Evolutionary conservation across 2,888 invertebrate genomes (phyloP), one percentile per base, ranked within the genome.

Genomic region (Phoenoteleia sp.): DNA sequence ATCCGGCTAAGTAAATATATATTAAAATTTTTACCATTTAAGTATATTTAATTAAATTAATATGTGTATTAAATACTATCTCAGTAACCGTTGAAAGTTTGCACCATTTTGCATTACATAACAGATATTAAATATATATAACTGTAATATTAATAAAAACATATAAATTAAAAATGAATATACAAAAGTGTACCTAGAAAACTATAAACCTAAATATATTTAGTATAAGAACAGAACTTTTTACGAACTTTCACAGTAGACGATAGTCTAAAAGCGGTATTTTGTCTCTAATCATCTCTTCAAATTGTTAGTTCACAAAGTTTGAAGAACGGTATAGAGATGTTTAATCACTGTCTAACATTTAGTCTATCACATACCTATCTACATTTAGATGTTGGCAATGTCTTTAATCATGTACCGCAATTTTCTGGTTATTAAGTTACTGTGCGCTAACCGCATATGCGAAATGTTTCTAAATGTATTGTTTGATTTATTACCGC

Each of bases 381-480:
- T 49, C 13, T 27, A 45, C 45, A 17, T 60, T 25, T 17, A 72
- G 36, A 33, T 49, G 60, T 19, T 19, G 27, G 27, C 25, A 56
- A 15, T 49, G 60, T 60, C 72, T 74, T 74, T 74, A 39, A 74
- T 74, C 60, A 62, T 17, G 52, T 27, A 69, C 36, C 36, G 19
- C 52, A 62, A 74, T 62, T 72, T 74, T 52, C 62, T 25, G 36
- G 25, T n/a, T n/a, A n/a, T n/a, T n/a, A n/a, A 17, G 49, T 72
- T 60, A 7, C 62, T 29, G 15, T 19, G 7, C n/a, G 52, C 27
- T 74, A 72, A 72, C 49, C 49, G 47, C 29, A 19, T 56, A 71
- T 54, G 56, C 39, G 45, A 71, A 58, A 60, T 60, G 72, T 72
- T 60, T 23, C n/a, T 29, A 25, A 72, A 72, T 23, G n/a, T 72